These are phyloP conservation scores for Lucilia sericata DNA, from an alignment of 1,140 invertebrate species.

Conservation along the genomic window DNA sequence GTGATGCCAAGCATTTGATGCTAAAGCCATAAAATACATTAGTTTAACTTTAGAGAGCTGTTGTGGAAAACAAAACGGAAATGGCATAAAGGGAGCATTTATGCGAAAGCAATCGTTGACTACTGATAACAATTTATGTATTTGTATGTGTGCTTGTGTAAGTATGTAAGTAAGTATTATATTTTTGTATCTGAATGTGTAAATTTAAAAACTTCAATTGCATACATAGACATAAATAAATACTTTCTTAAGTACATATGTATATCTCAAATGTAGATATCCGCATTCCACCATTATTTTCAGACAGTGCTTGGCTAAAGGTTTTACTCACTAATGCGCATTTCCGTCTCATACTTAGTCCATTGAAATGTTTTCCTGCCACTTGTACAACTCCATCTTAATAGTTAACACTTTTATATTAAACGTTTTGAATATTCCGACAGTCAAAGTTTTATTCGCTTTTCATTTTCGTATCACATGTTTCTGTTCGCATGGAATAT, in stretches of 20 bases:
- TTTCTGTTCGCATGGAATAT: not conserved
- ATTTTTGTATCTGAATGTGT: not conserved
- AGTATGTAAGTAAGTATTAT: no score
- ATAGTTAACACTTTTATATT: conserved; percentile 30
- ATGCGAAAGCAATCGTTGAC: conserved; percentile 41
- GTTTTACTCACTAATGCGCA: conserved; percentile 17
- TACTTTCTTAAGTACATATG: not conserved
- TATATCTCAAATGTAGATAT: not conserved
- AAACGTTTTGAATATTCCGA: conserved; percentile 9
- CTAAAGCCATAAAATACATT: conserved; percentile 31
- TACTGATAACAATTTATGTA: conserved; percentile 36
- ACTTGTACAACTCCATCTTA: conserved; percentile 16
- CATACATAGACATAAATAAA: conserved; percentile 14
- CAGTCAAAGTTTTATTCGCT: not conserved
- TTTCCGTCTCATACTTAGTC: conserved; percentile 22
- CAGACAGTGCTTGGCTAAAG: not conserved
- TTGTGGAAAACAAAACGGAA: conserved; percentile 26
- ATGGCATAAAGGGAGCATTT: conserved; percentile 40
- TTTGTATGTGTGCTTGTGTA: not conserved
- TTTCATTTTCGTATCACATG: no score
- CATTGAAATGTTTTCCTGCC: not conserved
- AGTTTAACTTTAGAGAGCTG: conserved; percentile 33
- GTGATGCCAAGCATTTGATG: not conserved
- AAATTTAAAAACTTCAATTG: conserved; percentile 4
- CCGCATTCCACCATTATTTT: not conserved